These are phyloP conservation scores for Glyptemys insculpta DNA, from an alignment of 2,797 vertebrate species.

Conservation along the genomic window DNA sequence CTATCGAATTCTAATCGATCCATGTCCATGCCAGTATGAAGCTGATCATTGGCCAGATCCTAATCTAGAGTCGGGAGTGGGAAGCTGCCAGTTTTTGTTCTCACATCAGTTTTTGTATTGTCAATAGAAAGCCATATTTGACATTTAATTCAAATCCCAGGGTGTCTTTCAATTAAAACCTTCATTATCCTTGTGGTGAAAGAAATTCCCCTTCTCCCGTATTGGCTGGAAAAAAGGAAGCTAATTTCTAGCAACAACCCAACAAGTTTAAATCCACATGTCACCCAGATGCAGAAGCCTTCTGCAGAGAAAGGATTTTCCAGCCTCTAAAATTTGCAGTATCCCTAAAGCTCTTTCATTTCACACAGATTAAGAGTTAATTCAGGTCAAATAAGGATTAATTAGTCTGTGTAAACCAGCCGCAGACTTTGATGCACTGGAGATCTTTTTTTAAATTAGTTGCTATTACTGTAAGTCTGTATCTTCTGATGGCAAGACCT, in stretches of 20 bases:
- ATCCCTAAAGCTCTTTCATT: conserved; percentile 72
- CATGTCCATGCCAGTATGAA: conserved; percentile 14
- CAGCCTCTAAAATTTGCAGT: conserved; percentile 56
- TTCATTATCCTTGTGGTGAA: conserved; percentile 58
- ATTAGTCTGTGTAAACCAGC: conserved; percentile 78
- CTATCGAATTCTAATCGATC: conserved; percentile 62
- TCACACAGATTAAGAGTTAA: conserved; percentile 79
- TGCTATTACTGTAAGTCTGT: conserved; percentile 69
- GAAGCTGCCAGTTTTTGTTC: conserved; percentile 61
- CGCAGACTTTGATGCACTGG: conserved; percentile 69
- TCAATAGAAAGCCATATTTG: conserved; percentile 73
- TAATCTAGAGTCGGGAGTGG: conserved; percentile 38
- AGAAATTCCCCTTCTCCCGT: conserved; percentile 15
- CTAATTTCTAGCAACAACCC: conserved; percentile 40
- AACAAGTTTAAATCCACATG: conserved; percentile 45
- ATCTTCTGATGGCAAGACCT: conserved; percentile 74
- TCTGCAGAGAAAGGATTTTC: conserved; percentile 41
- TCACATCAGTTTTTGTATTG: conserved; percentile 65
- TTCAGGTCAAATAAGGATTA: conserved; percentile 82
- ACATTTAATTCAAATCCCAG: conserved; percentile 77
- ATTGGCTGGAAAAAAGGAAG: not conserved
- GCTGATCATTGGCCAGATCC: conserved; percentile 53
- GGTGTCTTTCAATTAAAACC: conserved; percentile 62
- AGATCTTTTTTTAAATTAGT: conserved; percentile 71
- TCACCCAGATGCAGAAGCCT: conserved; percentile 31